Evolutionary conservation across 2,797 vertebrate species (phyloP).

Genomic region (Enteromius paludinosus): DNA sequence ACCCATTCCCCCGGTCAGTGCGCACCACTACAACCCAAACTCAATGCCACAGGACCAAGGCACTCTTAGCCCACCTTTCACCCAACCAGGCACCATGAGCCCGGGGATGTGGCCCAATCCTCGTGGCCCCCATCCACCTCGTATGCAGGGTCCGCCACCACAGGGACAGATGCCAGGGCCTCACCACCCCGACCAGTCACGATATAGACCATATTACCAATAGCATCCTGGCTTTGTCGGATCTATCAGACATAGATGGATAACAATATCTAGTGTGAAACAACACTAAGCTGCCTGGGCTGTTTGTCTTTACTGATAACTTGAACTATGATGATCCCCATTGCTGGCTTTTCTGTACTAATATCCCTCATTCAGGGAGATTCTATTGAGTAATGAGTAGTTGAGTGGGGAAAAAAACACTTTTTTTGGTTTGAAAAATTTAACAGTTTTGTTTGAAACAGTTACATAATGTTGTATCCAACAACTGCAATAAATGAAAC

Average conservation of each 20-base stretch:
- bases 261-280: background rate
- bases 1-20: conserved; percentile 90
- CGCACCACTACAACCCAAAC: conserved; percentile 92
- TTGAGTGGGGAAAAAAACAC: background rate
- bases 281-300: background rate
- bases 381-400: conserved; percentile 28
- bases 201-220: conserved; percentile 97
- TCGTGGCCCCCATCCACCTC: conserved; percentile 89
- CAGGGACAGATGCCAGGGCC: conserved; percentile 94
- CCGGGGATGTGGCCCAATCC: conserved; percentile 96
- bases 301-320: conserved; percentile 11
- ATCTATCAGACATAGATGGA: conserved; percentile 24
- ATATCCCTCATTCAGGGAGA: conserved; percentile 10
- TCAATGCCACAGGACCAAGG: conserved; percentile 89
- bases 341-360: conserved; percentile 45
- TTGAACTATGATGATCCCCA: conserved; percentile 6
- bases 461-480: conserved; percentile 47
- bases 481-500: conserved; percentile 57
- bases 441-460: conserved; percentile 35
- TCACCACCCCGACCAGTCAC: conserved; percentile 95
- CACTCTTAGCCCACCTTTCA: conserved; percentile 97
- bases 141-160: conserved; percentile 94
- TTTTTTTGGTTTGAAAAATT: background rate
- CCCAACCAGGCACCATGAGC: conserved; percentile 93
- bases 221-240: conserved; percentile 64